Evolutionary conservation across 2,113 vertebrate genomes (phyloP).

Genomic region (Eidolon helvum): DNA sequence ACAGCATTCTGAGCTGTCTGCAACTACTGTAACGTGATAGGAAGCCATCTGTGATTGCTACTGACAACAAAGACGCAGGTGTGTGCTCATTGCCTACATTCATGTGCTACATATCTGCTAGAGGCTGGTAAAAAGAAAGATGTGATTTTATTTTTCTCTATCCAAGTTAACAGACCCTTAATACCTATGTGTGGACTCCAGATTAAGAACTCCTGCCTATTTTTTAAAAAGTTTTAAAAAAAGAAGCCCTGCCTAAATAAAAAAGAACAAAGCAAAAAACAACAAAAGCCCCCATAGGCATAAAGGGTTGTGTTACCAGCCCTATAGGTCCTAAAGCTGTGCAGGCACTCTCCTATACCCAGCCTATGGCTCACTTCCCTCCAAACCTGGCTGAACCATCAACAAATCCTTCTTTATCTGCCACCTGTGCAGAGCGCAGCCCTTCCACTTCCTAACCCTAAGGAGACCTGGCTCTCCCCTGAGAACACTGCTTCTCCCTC

Average conservation of each 20-base stretch:
- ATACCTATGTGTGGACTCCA: background rate
- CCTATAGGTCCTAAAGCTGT: background rate
- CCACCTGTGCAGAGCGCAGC: background rate
- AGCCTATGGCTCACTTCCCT: background rate
- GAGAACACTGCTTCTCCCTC: background rate
- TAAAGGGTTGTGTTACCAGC: background rate
- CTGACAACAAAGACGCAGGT: background rate
- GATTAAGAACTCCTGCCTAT: background rate
- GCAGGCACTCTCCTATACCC: background rate
- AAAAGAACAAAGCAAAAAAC: background rate
- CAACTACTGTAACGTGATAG: background rate
- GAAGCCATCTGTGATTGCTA: constrained; percentile 1
- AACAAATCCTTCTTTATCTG: background rate
- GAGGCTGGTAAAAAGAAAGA: background rate
- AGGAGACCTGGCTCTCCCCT: background rate
- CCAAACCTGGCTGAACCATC: background rate
- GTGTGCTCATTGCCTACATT: background rate
- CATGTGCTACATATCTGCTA: background rate
- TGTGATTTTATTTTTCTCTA: background rate
- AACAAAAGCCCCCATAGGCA: background rate
- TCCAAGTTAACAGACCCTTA: background rate
- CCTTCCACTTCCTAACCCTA: background rate
- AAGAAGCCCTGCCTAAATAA: background rate
- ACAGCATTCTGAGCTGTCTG: background rate
- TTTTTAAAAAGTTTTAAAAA: no score